Conservation (phyloP, 2,888 invertebrate species). For the Morpho deidamia region DNA sequence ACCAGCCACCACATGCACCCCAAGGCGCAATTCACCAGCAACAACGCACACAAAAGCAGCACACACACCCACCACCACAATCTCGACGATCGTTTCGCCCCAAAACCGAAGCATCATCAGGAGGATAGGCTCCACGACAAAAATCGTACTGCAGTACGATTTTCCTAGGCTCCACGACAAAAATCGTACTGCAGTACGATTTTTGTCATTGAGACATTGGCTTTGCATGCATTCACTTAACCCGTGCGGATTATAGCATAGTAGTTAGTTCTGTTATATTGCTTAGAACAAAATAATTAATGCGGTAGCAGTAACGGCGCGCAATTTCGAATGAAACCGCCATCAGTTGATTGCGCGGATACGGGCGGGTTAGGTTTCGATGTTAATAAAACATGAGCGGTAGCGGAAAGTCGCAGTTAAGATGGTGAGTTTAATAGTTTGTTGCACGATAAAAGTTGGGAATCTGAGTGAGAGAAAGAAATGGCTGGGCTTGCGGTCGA, state of each 20-base stretch:
- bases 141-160: background rate
- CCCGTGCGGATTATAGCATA: too few relatives aligned
- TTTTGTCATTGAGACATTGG: too few relatives aligned
- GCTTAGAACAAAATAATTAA: slow-evolving; percentile 4
- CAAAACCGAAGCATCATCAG: too few relatives aligned
- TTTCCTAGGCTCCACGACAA: background rate
- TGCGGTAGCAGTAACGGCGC: background rate
- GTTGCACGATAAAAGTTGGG: slow-evolving; percentile 55
- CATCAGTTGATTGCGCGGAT: background rate
- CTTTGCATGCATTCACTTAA: too few relatives aligned
- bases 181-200: too few relatives aligned
- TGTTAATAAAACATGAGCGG: slow-evolving; percentile 42
- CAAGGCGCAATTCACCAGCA: too few relatives aligned
- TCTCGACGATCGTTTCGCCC: too few relatives aligned
- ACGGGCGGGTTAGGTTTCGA: background rate
- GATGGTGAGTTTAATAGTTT: slow-evolving; percentile 46
- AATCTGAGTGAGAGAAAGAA: slow-evolving; percentile 50
- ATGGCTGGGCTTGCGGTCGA: slow-evolving; percentile 57
- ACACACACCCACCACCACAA: too few relatives aligned
- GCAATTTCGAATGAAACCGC: background rate
- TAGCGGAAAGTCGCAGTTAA: slow-evolving; percentile 38
- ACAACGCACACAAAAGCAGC: too few relatives aligned
- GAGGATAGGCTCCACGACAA: background rate
- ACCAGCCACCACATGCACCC: too few relatives aligned
- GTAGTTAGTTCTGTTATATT: too few relatives aligned